Evolutionary conservation across 1,140 invertebrate genomes (phyloP).

Genomic region (Zaprionus kolodkinae): DNA sequence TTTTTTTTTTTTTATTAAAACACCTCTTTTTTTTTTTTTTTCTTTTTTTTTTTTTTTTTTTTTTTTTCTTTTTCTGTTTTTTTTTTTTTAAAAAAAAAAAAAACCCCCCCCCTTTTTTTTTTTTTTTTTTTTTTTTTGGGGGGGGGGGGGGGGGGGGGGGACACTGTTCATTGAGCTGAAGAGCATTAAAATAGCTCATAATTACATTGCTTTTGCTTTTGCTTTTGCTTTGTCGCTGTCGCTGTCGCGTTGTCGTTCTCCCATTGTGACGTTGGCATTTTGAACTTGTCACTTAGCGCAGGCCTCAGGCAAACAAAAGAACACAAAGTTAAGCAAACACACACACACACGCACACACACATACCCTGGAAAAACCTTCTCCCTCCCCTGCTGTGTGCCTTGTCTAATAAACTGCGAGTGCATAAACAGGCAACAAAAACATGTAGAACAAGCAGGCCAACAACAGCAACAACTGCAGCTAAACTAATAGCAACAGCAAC

Average conservation of each 20-base stretch:
- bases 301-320: slow-evolving; percentile 55
- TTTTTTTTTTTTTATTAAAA: no score
- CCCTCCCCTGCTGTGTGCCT: slow-evolving; percentile 38
- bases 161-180: slow-evolving; percentile 55
- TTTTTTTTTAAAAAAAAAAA: no score
- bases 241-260: not conserved
- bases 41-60: no score
- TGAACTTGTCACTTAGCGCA: slow-evolving; percentile 73
- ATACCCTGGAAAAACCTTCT: not conserved
- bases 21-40: no score
- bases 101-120: no score
- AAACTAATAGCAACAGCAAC: slow-evolving; percentile 32
- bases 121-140: no score
- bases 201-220: slow-evolving; percentile 59
- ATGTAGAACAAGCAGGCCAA: slow-evolving; percentile 10
- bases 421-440: slow-evolving; percentile 38
- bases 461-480: slow-evolving; percentile 1
- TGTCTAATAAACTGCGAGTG: slow-evolving; percentile 71
- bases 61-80: no score
- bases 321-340: slow-evolving; percentile 39
- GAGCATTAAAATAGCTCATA: slow-evolving; percentile 79
- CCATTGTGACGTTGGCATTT: slow-evolving; percentile 50
- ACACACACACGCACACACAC: slow-evolving; percentile 3
- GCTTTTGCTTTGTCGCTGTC: slow-evolving; percentile 4
- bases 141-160: not conserved